Conservation (phyloP, 2,113 vertebrate genomes). For the Elephantulus edwardii region DNA sequence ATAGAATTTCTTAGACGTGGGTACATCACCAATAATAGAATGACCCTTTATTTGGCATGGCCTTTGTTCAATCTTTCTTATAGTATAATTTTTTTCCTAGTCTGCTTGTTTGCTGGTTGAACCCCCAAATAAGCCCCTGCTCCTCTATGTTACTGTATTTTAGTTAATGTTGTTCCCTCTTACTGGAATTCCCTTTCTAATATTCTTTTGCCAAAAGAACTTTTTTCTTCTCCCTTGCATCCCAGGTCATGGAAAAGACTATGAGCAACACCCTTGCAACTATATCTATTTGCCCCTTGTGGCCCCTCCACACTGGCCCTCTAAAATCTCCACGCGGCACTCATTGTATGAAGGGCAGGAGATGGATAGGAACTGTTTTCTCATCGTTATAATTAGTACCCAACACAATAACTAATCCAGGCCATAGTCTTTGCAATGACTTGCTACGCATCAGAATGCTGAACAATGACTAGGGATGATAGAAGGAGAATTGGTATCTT, state of each 20-base stretch:
- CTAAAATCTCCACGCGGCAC: not conserved
- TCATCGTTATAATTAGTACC: not conserved
- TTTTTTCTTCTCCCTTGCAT: not conserved
- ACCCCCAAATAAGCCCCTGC: not conserved
- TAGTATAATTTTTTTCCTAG: not conserved
- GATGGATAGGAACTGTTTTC: not conserved
- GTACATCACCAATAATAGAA: not conserved
- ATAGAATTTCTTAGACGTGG: not conserved
- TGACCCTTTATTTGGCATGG: not conserved
- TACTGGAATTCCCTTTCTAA: not conserved
- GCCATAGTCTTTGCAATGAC: too few species aligned
- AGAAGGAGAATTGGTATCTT: too few species aligned
- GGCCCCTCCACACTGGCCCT: not conserved
- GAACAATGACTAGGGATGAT: too few species aligned
- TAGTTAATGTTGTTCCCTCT: not conserved
- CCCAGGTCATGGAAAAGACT: not conserved
- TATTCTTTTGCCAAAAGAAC: not conserved
- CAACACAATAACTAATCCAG: not conserved
- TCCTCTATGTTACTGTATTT: not conserved
- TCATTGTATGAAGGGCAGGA: rapidly evolving
- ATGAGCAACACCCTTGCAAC: not conserved
- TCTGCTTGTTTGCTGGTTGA: too few species aligned
- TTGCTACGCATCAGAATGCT: too few species aligned
- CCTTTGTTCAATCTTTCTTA: not conserved
- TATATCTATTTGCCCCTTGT: not conserved